These are phyloP conservation scores for Odocoileus virginianus DNA, from an alignment of 2,113 vertebrate genomes.

Conservation along the genomic window DNA sequence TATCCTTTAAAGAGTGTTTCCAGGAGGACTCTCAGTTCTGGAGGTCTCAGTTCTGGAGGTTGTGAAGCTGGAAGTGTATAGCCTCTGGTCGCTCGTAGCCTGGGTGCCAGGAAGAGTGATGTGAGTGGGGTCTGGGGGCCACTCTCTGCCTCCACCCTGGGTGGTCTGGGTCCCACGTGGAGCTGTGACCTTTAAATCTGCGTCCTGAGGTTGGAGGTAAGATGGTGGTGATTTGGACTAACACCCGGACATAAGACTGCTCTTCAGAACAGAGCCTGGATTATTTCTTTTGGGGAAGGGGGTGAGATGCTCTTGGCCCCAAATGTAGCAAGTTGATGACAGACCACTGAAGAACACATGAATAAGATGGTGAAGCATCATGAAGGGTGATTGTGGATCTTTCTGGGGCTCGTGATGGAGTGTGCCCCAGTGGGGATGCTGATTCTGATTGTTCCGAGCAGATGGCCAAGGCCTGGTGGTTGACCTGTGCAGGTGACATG, in stretches of 20 bases:
- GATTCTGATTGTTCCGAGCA: not conserved
- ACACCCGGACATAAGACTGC: too few species aligned
- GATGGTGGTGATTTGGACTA: not conserved
- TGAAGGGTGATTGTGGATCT: too few species aligned
- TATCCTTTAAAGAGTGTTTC: not conserved
- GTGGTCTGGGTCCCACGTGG: not conserved
- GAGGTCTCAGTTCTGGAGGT: not conserved
- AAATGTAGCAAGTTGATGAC: not conserved
- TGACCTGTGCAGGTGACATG: rapidly evolving
- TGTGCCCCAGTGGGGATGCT: not conserved
- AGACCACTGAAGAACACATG: not conserved
- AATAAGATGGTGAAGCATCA: not conserved
- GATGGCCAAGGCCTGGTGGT: not conserved
- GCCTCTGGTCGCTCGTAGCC: rapidly evolving
- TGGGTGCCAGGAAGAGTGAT: rapidly evolving
- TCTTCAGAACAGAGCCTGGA: not conserved
- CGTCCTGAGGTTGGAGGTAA: not conserved
- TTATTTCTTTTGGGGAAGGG: not conserved
- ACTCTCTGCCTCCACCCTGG: not conserved
- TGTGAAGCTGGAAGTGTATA: not conserved
- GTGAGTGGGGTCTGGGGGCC: not conserved
- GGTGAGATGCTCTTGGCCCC: not conserved
- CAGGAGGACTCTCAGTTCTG: not conserved
- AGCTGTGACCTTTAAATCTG: not conserved
- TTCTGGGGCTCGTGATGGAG: not conserved